These are phyloP conservation scores for Pelecanus crispus DNA, from an alignment of 2,113 vertebrate species.

Conservation along the genomic window DNA sequence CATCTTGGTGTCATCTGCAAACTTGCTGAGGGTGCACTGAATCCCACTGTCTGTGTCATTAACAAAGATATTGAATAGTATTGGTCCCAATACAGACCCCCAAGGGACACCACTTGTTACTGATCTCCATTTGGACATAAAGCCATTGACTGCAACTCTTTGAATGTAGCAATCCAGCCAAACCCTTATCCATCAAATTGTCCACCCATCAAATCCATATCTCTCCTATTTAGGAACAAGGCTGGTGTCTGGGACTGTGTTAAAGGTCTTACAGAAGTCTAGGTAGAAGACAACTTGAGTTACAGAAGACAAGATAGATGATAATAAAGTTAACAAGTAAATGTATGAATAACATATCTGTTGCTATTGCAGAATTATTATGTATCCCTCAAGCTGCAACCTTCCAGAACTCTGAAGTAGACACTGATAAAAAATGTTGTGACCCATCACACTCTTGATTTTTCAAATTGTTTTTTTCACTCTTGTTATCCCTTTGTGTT, in stretches of 20 bases:
- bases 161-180: background rate
- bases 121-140: background rate
- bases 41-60: background rate
- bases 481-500: background rate
- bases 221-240: background rate
- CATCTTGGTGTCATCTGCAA: background rate
- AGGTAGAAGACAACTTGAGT: background rate
- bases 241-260: fast-evolving
- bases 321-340: background rate
- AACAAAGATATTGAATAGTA: background rate
- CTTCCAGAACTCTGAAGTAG: background rate
- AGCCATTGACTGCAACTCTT: background rate
- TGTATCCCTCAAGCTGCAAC: background rate
- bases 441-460: background rate
- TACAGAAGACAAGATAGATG: background rate
- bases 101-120: background rate
- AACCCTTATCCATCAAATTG: background rate
- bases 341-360: background rate
- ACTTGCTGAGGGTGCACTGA: background rate
- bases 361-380: background rate
- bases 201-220: background rate
- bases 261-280: background rate
- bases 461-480: background rate
- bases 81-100: background rate
- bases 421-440: background rate